Conservation (phyloP, 1,140 invertebrate genomes). For the Neelides sp. region DNA sequence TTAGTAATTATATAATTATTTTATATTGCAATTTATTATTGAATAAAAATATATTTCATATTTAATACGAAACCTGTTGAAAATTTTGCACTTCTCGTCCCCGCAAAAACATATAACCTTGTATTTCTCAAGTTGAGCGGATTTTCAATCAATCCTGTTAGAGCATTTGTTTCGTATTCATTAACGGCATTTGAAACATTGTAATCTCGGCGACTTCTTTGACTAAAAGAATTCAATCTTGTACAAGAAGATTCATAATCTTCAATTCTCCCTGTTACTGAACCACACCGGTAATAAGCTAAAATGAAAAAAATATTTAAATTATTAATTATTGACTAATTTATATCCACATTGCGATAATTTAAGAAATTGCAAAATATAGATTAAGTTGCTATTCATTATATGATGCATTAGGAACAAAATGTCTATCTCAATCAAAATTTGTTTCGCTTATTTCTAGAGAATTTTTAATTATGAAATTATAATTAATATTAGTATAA, state of each 20-base stretch:
- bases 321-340: background rate
- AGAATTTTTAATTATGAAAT: no score
- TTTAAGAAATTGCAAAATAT: no score
- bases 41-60: background rate
- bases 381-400: no score
- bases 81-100: conserved; percentile 13
- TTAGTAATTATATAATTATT: conserved; percentile 5
- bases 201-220: conserved; percentile 2
- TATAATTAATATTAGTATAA: no score
- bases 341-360: no score
- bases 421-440: no score
- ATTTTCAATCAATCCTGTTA: conserved; percentile 20
- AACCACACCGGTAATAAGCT: conserved; percentile 24
- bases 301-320: background rate
- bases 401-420: no score
- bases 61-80: conserved; percentile 15
- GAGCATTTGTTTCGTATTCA: conserved; percentile 15
- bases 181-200: conserved; percentile 9
- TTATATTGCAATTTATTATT: background rate
- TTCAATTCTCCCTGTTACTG: conserved; percentile 1
- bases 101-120: conserved; percentile 22
- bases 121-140: conserved; percentile 12
- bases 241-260: conserved; percentile 22
- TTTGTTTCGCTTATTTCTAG: no score
- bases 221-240: conserved; percentile 5